Conservation (phyloP, 2,113 vertebrate species). For the Tyto alba region DNA sequence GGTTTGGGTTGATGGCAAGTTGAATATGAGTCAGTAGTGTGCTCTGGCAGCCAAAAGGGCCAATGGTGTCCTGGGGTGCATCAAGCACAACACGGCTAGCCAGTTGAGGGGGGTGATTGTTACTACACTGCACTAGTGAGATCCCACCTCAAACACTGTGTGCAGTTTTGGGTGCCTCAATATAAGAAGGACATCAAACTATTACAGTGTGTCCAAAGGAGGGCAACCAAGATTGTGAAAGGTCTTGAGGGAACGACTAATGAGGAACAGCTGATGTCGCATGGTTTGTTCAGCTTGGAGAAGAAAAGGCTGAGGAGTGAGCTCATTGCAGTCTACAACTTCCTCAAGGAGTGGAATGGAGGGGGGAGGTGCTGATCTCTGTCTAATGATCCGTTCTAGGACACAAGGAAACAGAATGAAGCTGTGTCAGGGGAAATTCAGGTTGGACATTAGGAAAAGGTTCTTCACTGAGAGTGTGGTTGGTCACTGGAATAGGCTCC, state of each 20-base stretch:
- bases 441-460: not conserved
- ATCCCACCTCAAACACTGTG: not conserved
- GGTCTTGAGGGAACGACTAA: not conserved
- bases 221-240: not conserved
- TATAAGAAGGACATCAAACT: not conserved
- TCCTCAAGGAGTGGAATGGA: not conserved
- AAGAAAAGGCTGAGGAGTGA: not conserved
- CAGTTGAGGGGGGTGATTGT: rapidly evolving
- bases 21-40: not conserved
- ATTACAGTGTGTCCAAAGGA: not conserved
- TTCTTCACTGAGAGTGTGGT: not conserved
- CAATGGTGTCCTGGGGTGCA: not conserved
- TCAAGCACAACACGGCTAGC: not conserved
- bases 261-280: not conserved
- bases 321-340: not conserved
- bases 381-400: not conserved
- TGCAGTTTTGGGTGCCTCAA: not conserved
- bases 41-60: not conserved
- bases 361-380: not conserved
- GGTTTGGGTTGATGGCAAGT: not conserved
- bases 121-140: not conserved
- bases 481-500: rapidly evolving
- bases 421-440: not conserved
- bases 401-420: not conserved
- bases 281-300: not conserved